These are phyloP conservation scores for Platyscapa corneri DNA, from an alignment of 1,140 invertebrate genomes.

Conservation along the genomic window DNA sequence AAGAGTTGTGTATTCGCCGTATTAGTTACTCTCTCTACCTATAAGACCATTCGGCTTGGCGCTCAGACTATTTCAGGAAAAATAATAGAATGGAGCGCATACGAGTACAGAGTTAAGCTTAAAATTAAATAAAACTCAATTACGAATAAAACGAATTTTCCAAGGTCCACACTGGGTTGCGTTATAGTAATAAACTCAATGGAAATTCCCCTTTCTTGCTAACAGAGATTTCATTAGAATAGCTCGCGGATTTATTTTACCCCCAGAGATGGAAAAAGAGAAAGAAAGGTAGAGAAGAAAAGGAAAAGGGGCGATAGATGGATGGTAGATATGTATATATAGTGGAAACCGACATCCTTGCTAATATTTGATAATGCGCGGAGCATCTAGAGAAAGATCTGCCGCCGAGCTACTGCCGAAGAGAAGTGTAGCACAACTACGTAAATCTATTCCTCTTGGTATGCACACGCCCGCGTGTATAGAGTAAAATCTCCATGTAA, in stretches of 20 bases:
- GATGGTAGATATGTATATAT: neutral
- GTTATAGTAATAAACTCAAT: conserved; percentile 19
- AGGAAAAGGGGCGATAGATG: neutral
- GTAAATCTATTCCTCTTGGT: neutral
- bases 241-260: conserved; percentile 18
- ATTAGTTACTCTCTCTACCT: neutral
- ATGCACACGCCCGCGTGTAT: neutral
- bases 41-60: neutral
- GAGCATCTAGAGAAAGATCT: neutral
- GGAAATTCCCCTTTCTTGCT: neutral
- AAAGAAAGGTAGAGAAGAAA: neutral
- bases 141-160: conserved; percentile 25
- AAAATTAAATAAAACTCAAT: conserved; percentile 42
- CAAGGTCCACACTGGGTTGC: neutral
- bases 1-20: neutral
- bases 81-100: conserved; percentile 24
- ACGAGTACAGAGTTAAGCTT: neutral
- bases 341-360: neutral
- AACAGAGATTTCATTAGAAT: conserved; percentile 47
- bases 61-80: neutral
- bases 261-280: neutral
- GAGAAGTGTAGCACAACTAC: neutral
- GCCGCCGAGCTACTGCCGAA: neutral
- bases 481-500: neutral
- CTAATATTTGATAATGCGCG: conserved; percentile 44